Evolutionary conservation across 1,140 invertebrate genomes (phyloP).

Genomic region (Laupala kohalensis): DNA sequence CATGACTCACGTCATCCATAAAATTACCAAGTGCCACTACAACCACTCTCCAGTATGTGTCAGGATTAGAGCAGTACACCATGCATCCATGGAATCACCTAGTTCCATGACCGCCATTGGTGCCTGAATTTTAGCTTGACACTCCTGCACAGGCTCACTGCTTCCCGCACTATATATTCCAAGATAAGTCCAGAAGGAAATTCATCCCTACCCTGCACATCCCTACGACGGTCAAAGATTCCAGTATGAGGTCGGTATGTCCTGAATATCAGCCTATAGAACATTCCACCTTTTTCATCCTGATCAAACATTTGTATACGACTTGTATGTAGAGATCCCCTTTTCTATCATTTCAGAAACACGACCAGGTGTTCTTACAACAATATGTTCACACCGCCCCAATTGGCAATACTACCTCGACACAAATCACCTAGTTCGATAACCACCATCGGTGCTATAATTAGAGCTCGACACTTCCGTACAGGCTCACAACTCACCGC

Average conservation of each 20-base stretch:
- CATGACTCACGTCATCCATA: slow-evolving; percentile 94
- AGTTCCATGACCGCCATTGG: too few relatives aligned
- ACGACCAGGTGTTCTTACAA: slow-evolving; percentile 96
- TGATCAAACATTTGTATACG: slow-evolving; percentile 95
- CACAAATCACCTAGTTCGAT: too few relatives aligned
- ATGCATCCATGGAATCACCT: too few relatives aligned
- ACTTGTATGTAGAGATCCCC: slow-evolving; percentile 73
- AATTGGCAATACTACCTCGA: too few relatives aligned
- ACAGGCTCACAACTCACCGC: too few relatives aligned
- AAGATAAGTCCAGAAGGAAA: slow-evolving; percentile 98
- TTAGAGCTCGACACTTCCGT: too few relatives aligned
- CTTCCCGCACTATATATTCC: slow-evolving; percentile 86
- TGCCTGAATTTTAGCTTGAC: too few relatives aligned
- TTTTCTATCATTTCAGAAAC: slow-evolving; percentile 97
- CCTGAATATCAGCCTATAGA: slow-evolving; percentile 89
- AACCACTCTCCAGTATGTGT: too few relatives aligned
- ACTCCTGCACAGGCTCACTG: too few relatives aligned
- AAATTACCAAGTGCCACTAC: slow-evolving; percentile 97
- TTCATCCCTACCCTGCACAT: slow-evolving; percentile 97
- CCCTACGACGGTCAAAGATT: slow-evolving; percentile 88
- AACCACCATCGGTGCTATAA: too few relatives aligned
- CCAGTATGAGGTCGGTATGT: slow-evolving; percentile 92
- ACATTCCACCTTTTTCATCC: slow-evolving; percentile 99
- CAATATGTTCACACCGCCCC: slow-evolving; percentile 90
- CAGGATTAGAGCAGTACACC: too few relatives aligned